phyloP scores from a whole-genome alignment of 1,140 invertebrate genomes.

The Drosophila azteca region DNA sequence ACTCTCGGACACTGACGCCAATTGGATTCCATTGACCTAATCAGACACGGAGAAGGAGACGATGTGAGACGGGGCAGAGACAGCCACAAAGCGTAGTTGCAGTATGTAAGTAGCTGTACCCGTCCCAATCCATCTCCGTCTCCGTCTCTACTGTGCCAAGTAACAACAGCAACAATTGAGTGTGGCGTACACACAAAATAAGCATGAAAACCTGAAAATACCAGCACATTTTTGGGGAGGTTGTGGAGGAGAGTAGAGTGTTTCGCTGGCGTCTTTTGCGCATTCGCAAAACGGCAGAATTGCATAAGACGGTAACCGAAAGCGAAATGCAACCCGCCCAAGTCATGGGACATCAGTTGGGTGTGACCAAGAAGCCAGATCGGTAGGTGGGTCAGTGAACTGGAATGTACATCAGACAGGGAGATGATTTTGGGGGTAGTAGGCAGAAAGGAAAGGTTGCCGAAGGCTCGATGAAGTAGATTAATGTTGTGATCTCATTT shows the following conservation, averaged over 20 bases:
- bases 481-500: too few relatives aligned
- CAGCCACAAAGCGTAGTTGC: conserved; percentile 19
- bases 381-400: conserved; percentile 30
- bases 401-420: neutral
- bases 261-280: conserved; percentile 24
- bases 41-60: conserved; percentile 33
- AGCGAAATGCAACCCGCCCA: conserved; percentile 30
- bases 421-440: too few relatives aligned
- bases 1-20: conserved; percentile 43
- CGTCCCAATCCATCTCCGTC: conserved; percentile 5
- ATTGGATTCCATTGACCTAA: conserved; percentile 80
- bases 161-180: conserved; percentile 22
- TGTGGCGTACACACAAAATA: conserved; percentile 40
- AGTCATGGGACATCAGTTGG: conserved; percentile 39
- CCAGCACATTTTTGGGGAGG: conserved; percentile 39
- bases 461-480: too few relatives aligned
- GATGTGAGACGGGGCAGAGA: neutral
- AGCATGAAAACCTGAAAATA: conserved; percentile 58
- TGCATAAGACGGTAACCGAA: conserved; percentile 43
- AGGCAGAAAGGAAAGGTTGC: too few relatives aligned
- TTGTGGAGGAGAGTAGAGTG: conserved; percentile 15
- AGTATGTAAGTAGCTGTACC: conserved; percentile 35
- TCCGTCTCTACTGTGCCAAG: conserved; percentile 6
- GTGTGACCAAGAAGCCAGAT: conserved; percentile 11
- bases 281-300: conserved; percentile 51